Evolutionary conservation across 2,113 vertebrate genomes (phyloP).

Genomic region (Scophthalmus maximus): DNA sequence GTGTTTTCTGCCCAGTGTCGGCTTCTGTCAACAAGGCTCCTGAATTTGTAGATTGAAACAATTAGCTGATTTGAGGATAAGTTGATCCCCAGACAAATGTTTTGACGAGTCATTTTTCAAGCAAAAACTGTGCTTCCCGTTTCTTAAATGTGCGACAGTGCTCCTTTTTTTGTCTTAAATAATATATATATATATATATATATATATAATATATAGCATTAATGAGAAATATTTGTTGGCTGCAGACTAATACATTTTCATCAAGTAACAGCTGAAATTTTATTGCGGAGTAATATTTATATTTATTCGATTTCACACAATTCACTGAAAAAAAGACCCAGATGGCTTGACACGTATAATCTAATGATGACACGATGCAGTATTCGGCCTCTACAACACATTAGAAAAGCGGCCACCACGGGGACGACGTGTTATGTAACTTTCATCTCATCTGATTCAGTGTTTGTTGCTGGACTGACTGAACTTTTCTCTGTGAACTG

Average conservation of each 20-base stretch:
- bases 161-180: too few species aligned
- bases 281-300: too few species aligned
- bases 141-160: too few species aligned
- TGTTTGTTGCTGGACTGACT: slow-evolving; percentile 27
- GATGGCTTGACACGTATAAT: slow-evolving; percentile 15
- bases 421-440: slow-evolving; percentile 48
- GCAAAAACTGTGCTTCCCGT: too few species aligned
- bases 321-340: neutral
- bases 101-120: too few species aligned
- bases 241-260: too few species aligned
- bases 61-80: too few species aligned
- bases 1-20: neutral
- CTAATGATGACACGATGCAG: slow-evolving; percentile 27
- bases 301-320: neutral
- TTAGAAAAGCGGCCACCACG: slow-evolving; percentile 24
- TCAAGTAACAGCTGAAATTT: neutral
- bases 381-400: slow-evolving; percentile 29
- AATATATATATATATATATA: too few species aligned
- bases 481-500: slow-evolving; percentile 18
- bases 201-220: too few species aligned
- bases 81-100: too few species aligned
- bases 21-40: neutral
- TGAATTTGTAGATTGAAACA: too few species aligned
- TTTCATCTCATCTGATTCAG: slow-evolving; percentile 31
- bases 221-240: too few species aligned